Evolutionary conservation across 2,113 vertebrate species (phyloP).

Genomic region (Notothenia rossii): DNA sequence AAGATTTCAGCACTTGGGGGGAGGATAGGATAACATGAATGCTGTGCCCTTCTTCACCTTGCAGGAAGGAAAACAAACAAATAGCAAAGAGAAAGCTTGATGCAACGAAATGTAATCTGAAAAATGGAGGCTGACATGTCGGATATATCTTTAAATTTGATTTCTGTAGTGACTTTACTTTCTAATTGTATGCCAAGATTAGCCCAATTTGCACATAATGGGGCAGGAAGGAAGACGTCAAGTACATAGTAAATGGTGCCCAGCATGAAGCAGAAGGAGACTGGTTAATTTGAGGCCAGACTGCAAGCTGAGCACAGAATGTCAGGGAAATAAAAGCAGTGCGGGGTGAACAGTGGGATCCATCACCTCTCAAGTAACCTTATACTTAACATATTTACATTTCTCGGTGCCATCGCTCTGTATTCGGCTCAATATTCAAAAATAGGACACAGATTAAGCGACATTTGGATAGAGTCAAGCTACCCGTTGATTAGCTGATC

Average conservation of each 20-base stretch:
- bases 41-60: not conserved
- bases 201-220: conserved; percentile 44
- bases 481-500: not conserved
- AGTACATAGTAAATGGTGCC: conserved; percentile 38
- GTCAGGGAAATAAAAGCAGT: conserved; percentile 10
- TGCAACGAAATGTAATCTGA: not conserved
- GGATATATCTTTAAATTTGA: not conserved
- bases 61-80: no score
- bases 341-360: not conserved
- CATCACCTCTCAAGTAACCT: not conserved
- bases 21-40: conserved; percentile 25
- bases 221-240: conserved; percentile 45
- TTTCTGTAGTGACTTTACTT: not conserved
- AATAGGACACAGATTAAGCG: not conserved
- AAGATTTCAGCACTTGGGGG: conserved; percentile 32
- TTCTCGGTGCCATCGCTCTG: not conserved
- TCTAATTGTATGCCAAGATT: conserved; percentile 7
- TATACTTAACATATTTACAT: not conserved
- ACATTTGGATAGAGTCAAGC: conserved; percentile 5
- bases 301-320: not conserved
- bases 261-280: conserved; percentile 22
- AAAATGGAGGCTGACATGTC: not conserved
- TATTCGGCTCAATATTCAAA: not conserved
- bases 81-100: no score
- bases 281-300: conserved; percentile 22